Conservation (phyloP, 2,888 invertebrate genomes). For the Neoascia interrupta region DNA sequence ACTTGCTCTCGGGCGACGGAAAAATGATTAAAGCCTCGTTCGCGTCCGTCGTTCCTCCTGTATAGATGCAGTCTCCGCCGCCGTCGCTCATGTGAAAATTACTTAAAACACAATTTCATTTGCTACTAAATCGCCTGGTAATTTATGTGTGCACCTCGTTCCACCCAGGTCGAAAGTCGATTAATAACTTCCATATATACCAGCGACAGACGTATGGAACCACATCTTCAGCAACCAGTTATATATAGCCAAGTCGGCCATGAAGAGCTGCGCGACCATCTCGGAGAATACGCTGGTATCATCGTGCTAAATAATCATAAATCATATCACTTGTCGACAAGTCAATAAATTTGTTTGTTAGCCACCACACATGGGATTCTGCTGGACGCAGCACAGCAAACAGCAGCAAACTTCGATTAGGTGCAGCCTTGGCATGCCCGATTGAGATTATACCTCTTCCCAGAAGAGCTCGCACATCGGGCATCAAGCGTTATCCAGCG, state of each 20-base stretch:
- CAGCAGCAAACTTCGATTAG: constrained; percentile 66
- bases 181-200: constrained; percentile 63
- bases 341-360: constrained; percentile 75
- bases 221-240: constrained; percentile 46
- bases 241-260: constrained; percentile 4
- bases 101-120: constrained; percentile 72
- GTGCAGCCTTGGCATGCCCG: constrained; percentile 19
- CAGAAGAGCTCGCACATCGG: constrained; percentile 42
- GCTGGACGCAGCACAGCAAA: constrained; percentile 39
- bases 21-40: constrained; percentile 68
- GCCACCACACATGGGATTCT: constrained; percentile 71
- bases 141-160: constrained; percentile 70
- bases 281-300: constrained; percentile 41
- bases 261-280: constrained; percentile 32
- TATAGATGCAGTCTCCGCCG: constrained; percentile 20
- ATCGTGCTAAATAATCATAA: constrained; percentile 78
- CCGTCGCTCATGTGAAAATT: constrained; percentile 61
- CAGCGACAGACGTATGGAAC: constrained; percentile 11
- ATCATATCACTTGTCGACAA: constrained; percentile 78
- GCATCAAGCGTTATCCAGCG: constrained; percentile 47
- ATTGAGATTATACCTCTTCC: constrained; percentile 66
- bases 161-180: constrained; percentile 70
- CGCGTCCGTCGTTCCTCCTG: too few relatives aligned
- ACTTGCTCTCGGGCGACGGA: constrained; percentile 66
- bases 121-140: constrained; percentile 70